Base-by-base conservation (phyloP, 1,140 invertebrate species). In the Drosophila nigrodunni region DNA sequence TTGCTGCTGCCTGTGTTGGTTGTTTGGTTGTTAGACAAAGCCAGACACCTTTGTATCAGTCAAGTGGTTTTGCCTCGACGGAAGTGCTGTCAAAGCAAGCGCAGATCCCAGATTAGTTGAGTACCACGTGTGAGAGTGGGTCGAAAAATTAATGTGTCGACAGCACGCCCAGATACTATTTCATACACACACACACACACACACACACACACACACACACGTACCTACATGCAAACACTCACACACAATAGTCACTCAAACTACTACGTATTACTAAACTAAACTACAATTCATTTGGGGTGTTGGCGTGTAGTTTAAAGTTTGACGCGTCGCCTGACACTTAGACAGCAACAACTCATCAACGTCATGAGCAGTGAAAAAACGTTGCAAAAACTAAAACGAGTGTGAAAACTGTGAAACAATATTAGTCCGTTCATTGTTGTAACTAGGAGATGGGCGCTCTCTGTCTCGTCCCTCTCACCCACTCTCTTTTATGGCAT, bases 301-400 rank as follows among this genome's bases (percentile, higher is more conserved):
- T 70, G 82, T 88, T 77, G 83, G 82, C 83, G 67, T 88, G 85
- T 80, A 89, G 85, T 83, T 88, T 89, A 88, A 89, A 89, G 80
- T 89, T 88, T 83, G 85, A 81, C 85, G 83, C 85, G 80, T 88
- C 80, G 79, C 80, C 68, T 85, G 85, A 89, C 85, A 89, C 80
- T 89, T 89, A 89, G 85, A 89, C 85, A 88, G 83, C 83, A 88
- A 89, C 85, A 89, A 89, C 85, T 89, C 85, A 89, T 89, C 85
- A 89, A 89, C 85, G 85, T 89, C 85, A 89, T 59, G 58, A 76
- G 52, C 85, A 89, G 80, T 59, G 59, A 69, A 57, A 65, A 81
- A 37, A 57, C 44, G 39, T 25, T 46, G 49, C 55, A 52, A 61
- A 60, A 78, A 77, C 44, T 71, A 46, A 83, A 69, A 57, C 59